phyloP scores from a whole-genome alignment of 2,113 vertebrate species.

The Corapipo altera region DNA sequence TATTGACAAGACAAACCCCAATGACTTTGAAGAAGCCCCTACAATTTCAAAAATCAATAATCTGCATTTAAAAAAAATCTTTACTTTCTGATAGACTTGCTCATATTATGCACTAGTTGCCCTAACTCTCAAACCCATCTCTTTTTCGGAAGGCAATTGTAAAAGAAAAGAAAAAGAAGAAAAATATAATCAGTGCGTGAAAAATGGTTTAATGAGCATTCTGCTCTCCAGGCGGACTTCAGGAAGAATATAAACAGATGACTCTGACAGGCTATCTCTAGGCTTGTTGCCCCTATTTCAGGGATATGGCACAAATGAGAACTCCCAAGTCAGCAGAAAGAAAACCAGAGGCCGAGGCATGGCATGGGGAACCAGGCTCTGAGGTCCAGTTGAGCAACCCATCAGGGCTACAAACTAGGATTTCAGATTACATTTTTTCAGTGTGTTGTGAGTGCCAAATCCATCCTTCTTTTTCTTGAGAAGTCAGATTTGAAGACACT shows the following conservation, averaged over 20 bases:
- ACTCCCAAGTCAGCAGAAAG: background rate
- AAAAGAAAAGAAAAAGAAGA: background rate
- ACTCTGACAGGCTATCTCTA: background rate
- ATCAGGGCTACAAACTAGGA: background rate
- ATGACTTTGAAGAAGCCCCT: conserved; percentile 8
- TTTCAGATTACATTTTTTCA: background rate
- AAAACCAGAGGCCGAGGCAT: background rate
- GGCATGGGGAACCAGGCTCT: background rate
- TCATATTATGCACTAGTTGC: background rate
- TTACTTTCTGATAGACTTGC: conserved; percentile 25
- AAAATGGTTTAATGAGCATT: conserved; percentile 28
- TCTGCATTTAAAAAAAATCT: conserved; percentile 11
- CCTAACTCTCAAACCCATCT: background rate
- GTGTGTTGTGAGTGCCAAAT: background rate
- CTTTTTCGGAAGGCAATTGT: background rate
- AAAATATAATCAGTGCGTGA: background rate
- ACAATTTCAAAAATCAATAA: conserved; percentile 24
- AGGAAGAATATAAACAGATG: background rate
- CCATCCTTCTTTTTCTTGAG: background rate
- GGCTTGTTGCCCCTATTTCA: background rate
- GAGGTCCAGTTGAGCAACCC: background rate
- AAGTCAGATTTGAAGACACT: background rate
- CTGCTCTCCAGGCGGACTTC: background rate
- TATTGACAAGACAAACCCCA: background rate
- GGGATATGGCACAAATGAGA: background rate